phyloP scores from a whole-genome alignment of 2,888 invertebrate species.

The Ptycholaimellus sp. region DNA sequence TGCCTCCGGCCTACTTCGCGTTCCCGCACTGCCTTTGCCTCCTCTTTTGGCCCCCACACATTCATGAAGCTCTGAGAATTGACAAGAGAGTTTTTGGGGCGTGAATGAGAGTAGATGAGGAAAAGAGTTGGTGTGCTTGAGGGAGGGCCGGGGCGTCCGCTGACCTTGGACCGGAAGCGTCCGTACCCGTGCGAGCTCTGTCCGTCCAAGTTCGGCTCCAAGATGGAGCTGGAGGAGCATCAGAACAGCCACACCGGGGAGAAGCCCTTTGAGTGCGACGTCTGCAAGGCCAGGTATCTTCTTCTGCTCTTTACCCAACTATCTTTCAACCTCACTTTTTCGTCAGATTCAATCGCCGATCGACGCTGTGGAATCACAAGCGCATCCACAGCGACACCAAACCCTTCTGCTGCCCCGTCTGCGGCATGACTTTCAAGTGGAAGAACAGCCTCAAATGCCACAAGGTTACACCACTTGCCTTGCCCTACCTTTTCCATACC shows the following conservation, averaged over 20 bases:
- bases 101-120: too few relatives aligned
- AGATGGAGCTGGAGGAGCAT: slow-evolving; percentile 25
- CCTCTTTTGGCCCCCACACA: too few relatives aligned
- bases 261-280: slow-evolving; percentile 24
- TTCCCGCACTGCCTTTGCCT: too few relatives aligned
- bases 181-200: slow-evolving; percentile 23
- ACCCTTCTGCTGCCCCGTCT: slow-evolving; percentile 23
- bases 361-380: slow-evolving; percentile 25
- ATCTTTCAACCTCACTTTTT: background rate
- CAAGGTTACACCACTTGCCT: slow-evolving; percentile 4
- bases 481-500: background rate
- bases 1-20: too few relatives aligned
- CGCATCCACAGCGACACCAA: slow-evolving; percentile 22
- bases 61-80: too few relatives aligned
- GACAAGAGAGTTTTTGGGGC: too few relatives aligned
- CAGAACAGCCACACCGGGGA: slow-evolving; percentile 22
- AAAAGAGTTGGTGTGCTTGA: too few relatives aligned
- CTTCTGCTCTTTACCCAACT: background rate
- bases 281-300: slow-evolving; percentile 4
- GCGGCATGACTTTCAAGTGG: slow-evolving; percentile 25
- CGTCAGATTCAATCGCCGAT: slow-evolving; percentile 21
- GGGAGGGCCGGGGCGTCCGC: slow-evolving; percentile 10
- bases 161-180: slow-evolving; percentile 18
- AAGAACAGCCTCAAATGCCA: slow-evolving; percentile 21
- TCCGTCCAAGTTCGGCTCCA: slow-evolving; percentile 15